Percentiles rank a stretch among this genome's conserved stretches.
phyloP scores from a whole-genome alignment of 2,797 vertebrate genomes.

The Lepus townsendii region DNA sequence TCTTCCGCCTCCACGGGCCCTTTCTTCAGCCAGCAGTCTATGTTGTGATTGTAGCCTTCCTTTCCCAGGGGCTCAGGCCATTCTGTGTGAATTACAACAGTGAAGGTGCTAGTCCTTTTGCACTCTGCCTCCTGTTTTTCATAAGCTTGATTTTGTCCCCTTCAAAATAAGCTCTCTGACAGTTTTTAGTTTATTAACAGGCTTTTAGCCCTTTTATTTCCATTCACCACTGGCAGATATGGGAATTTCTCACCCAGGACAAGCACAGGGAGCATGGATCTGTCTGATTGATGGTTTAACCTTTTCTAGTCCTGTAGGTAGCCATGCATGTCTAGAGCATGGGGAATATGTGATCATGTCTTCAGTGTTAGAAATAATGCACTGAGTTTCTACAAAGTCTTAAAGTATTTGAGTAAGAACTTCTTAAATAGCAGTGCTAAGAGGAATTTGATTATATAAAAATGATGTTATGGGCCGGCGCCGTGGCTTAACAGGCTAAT shows the following conservation, averaged over 20 bases:
- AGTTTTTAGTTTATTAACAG: neutral
- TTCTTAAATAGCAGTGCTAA: neutral
- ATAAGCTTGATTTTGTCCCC: neutral
- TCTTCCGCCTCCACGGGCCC: neutral
- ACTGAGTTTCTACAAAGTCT: neutral
- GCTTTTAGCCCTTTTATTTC: neutral
- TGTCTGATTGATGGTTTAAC: neutral
- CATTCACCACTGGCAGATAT: neutral
- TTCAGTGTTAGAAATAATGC: neutral
- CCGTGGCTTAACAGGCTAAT: no score
- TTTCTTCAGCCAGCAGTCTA: neutral
- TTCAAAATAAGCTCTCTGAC: neutral
- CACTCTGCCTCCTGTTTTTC: neutral
- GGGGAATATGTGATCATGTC: neutral
- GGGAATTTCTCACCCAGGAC: neutral
- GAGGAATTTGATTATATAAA: neutral
- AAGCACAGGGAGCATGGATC: neutral
- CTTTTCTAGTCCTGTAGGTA: neutral
- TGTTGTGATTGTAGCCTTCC: neutral
- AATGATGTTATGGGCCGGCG: neutral
- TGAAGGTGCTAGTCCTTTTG: neutral
- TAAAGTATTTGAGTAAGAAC: neutral
- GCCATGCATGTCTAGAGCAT: neutral
- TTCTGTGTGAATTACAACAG: neutral
- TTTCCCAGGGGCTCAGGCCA: neutral